Conservation (phyloP, 2,797 vertebrate genomes). For the Gallinago nigripennis region DNA sequence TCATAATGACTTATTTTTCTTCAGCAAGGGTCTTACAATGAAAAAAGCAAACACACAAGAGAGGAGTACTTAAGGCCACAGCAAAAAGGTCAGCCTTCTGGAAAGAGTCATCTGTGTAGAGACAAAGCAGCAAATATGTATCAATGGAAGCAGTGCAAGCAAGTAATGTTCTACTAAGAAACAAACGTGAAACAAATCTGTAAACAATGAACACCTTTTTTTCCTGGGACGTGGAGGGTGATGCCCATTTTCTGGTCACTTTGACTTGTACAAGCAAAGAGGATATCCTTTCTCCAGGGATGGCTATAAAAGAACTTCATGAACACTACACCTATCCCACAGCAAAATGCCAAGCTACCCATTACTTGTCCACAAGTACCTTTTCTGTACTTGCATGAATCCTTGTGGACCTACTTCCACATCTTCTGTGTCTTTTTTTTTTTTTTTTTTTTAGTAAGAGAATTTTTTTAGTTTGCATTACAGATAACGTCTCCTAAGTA, state of each 20-base stretch:
- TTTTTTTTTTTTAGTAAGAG: neutral
- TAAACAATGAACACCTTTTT: neutral
- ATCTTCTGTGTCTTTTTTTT: neutral
- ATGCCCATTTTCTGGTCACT: neutral
- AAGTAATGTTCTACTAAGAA: neutral
- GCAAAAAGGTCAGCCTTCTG: neutral
- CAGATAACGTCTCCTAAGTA: neutral
- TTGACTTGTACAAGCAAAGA: neutral
- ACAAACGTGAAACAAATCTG: neutral
- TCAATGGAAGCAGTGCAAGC: neutral
- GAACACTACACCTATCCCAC: neutral
- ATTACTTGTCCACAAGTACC: neutral
- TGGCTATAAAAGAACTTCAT: neutral
- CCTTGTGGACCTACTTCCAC: neutral
- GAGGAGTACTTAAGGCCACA: neutral
- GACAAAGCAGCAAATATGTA: neutral
- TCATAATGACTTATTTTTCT: neutral
- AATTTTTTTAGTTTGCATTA: neutral
- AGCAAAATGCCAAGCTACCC: neutral
- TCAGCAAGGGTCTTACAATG: neutral
- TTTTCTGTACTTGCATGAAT: neutral
- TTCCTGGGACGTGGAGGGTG: neutral
- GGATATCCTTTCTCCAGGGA: neutral
- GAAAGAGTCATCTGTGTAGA: neutral
- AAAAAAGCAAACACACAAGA: neutral